These are phyloP conservation scores for Mystacides longicornis DNA, from an alignment of 2,888 invertebrate species.

Conservation along the genomic window DNA sequence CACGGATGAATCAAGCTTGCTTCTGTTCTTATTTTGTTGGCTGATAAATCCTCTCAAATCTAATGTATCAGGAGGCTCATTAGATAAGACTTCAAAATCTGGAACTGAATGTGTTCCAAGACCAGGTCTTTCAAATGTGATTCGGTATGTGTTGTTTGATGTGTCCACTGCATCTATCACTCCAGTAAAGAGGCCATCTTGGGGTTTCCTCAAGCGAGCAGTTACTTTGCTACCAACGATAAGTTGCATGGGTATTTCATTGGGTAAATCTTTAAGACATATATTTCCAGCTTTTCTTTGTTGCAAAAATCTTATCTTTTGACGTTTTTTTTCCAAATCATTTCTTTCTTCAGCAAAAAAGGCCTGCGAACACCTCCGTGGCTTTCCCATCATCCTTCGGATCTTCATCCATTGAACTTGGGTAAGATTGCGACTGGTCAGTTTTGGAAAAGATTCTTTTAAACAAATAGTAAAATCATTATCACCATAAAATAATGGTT, in stretches of 20 bases:
- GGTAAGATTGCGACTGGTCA: constrained; percentile 76
- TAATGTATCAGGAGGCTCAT: constrained; percentile 86
- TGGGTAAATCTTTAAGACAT: constrained; percentile 80
- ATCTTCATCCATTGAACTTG: constrained; percentile 95
- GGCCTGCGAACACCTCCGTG: constrained; percentile 85
- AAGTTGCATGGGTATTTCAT: constrained; percentile 89
- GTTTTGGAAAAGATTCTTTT: constrained; percentile 86
- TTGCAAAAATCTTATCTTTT: constrained; percentile 87
- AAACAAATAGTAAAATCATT: constrained; percentile 95
- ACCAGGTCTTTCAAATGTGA: constrained; percentile 87
- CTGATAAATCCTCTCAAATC: constrained; percentile 70
- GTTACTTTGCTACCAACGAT: constrained; percentile 93
- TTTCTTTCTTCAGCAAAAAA: constrained; percentile 94
- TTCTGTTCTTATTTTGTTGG: constrained; percentile 69
- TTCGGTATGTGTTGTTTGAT: constrained; percentile 86
- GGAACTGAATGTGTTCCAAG: constrained; percentile 93
- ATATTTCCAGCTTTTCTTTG: constrained; percentile 80
- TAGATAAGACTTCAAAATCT: constrained; percentile 92
- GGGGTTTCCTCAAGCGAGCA: constrained; percentile 82
- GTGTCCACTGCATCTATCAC: constrained; percentile 94
- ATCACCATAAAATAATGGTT: constrained; percentile 87
- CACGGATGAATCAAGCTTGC: constrained; percentile 48
- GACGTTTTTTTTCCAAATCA: constrained; percentile 83
- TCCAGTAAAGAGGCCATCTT: constrained; percentile 92
- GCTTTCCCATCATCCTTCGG: constrained; percentile 93